Percentiles rank a stretch among this genome's conserved stretches.
These are phyloP conservation scores for Deilephila porcellus DNA, from an alignment of 2,888 invertebrate species.

Conservation along the genomic window DNA sequence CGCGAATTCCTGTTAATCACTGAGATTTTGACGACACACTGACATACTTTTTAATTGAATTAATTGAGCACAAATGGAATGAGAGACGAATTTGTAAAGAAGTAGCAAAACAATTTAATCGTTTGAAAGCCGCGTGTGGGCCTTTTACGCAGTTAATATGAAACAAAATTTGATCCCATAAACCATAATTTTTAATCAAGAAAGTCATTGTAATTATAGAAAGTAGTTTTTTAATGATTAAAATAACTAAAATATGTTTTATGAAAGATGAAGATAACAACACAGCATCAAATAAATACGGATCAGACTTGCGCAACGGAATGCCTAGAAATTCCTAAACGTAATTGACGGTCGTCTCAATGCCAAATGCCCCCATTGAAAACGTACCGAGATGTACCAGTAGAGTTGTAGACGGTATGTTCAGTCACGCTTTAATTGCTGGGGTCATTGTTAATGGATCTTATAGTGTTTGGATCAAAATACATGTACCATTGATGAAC, in stretches of 20 bases:
- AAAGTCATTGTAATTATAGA: not conserved
- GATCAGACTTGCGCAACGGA: constrained; percentile 25
- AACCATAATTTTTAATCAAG: not conserved
- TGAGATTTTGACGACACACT: constrained; percentile 20
- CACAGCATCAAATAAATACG: not conserved
- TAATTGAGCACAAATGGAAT: constrained; percentile 2
- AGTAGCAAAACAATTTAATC: constrained; percentile 16
- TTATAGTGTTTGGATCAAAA: constrained; percentile 32
- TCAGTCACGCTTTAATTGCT: constrained; percentile 44
- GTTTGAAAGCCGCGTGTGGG: not conserved
- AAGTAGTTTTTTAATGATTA: no score
- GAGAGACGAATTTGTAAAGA: constrained; percentile 22
- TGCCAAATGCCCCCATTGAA: constrained; percentile 51
- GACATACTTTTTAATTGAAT: constrained; percentile 14
- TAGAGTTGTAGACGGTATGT: constrained; percentile 40
- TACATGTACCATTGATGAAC: constrained; percentile 24
- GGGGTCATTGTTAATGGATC: constrained; percentile 44
- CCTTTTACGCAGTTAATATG: not conserved
- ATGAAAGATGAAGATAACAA: not conserved
- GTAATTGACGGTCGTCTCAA: constrained; percentile 51
- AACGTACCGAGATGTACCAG: constrained; percentile 36
- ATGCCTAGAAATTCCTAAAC: constrained; percentile 22
- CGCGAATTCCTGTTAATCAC: constrained; percentile 12
- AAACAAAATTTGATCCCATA: not conserved
- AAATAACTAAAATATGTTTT: not conserved